Base-by-base conservation (phyloP, 2,888 invertebrate species). In the Zhuqinia jingwanae region DNA sequence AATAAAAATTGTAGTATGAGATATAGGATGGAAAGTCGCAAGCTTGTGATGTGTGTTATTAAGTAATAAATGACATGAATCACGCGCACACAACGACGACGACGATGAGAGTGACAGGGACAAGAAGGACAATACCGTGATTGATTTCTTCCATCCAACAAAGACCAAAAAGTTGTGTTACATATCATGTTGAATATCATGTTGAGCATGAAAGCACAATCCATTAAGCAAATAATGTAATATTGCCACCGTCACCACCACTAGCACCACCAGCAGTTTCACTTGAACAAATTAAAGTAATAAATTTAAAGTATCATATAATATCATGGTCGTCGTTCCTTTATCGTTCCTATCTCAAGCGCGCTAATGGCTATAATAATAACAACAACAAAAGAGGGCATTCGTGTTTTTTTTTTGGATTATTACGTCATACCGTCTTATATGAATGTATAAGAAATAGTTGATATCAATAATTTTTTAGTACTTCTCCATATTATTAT, bases 261-360 rank as follows among this genome's bases (percentile, higher is more conserved):
- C 15, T 13, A n/a, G n/a, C n/a, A 60, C 58, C 58, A 77, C 58
- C 27, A 60, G 42, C 45, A 60, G 60, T 73, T 84, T 84, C 84
- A 84, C 84, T 84, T 84, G 84, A 78, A 75, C 78, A 84, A 84
- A 84, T 78, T 84, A 84, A 84, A 77, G 84, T 84, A 84, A 84
- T 84, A 77, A 84, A 84, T 84, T 84, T 84, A 78, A 78, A 84
- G n/a, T 83, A 25, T 70, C 65, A 68, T 68, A 45, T 20, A 68
- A 20, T 70, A 80, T 56, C 53, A 20, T 80, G 17, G 56, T 42
- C 58, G 58, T 36, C n/a, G n/a, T n/a, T n/a, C n/a, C n/a, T n/a
- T n/a, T n/a, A n/a, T n/a, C n/a, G n/a, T n/a, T n/a, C n/a, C n/a
- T n/a, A n/a, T n/a, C n/a, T n/a, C n/a, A n/a, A n/a, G n/a, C n/a